Conservation (phyloP, 2,113 vertebrate genomes). For the Sylvia atricapilla region DNA sequence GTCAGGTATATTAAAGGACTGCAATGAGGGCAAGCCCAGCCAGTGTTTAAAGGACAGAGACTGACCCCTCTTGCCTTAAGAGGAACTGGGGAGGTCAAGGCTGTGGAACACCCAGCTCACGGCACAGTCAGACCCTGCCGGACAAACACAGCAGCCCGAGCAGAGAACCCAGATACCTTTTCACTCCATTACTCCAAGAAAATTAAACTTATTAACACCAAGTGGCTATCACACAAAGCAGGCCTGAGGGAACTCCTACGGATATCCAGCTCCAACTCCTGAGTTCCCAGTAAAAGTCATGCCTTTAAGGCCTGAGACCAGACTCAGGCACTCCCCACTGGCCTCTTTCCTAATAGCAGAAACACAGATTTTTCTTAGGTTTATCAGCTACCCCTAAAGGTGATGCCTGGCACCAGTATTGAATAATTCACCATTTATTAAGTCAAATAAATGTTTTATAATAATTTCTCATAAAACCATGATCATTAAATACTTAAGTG, state of each 20-base stretch:
- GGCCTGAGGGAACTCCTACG: not conserved
- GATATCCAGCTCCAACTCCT: not conserved
- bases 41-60: not conserved
- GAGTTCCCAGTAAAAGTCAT: not conserved
- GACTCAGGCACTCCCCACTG: not conserved
- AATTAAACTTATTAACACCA: not conserved
- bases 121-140: not conserved
- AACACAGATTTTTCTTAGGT: not conserved
- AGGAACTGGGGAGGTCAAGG: not conserved
- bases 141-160: not conserved
- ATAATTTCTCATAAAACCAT: not conserved
- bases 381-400: not conserved
- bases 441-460: not conserved
- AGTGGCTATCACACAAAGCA: not conserved
- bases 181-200: not conserved
- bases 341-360: not conserved
- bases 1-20: not conserved
- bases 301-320: not conserved
- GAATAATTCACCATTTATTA: not conserved
- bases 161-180: not conserved
- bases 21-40: not conserved
- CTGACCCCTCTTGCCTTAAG: not conserved
- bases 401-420: rapidly evolving
- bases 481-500: not conserved
- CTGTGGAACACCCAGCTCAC: not conserved